Evolutionary conservation across 2,797 vertebrate genomes (phyloP).

Genomic region (Mareca penelope): DNA sequence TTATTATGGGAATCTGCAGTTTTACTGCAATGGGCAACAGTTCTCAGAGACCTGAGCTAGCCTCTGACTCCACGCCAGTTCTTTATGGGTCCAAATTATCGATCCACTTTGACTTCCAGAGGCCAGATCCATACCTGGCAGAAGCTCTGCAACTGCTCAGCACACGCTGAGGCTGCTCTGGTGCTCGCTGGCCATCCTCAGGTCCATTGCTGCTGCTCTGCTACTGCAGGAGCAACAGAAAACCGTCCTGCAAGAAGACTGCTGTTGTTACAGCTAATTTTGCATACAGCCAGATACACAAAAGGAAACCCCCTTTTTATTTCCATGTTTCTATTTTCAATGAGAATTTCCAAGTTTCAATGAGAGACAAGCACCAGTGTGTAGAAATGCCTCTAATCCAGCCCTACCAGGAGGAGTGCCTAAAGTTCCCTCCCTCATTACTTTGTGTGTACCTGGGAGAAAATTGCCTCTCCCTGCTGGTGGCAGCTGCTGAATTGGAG

Average conservation of each 20-base stretch:
- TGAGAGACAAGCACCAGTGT: background rate
- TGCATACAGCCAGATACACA: background rate
- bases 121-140: background rate
- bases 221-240: background rate
- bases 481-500: slow-evolving; percentile 74
- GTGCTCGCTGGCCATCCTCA: background rate
- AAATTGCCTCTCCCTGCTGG: slow-evolving; percentile 63
- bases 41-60: background rate
- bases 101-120: background rate
- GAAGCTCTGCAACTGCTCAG: background rate
- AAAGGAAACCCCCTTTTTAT: background rate
- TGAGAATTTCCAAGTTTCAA: background rate
- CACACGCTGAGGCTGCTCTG: accelerated
- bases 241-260: background rate
- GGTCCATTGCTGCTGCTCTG: background rate
- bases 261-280: background rate
- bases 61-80: background rate
- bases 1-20: background rate
- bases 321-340: background rate
- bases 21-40: background rate
- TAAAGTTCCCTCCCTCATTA: background rate
- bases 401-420: background rate
- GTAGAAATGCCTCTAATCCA: background rate
- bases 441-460: background rate
- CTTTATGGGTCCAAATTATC: background rate